phyloP scores from a whole-genome alignment of 2,113 vertebrate genomes.

The Chloropsis cyanopogon region DNA sequence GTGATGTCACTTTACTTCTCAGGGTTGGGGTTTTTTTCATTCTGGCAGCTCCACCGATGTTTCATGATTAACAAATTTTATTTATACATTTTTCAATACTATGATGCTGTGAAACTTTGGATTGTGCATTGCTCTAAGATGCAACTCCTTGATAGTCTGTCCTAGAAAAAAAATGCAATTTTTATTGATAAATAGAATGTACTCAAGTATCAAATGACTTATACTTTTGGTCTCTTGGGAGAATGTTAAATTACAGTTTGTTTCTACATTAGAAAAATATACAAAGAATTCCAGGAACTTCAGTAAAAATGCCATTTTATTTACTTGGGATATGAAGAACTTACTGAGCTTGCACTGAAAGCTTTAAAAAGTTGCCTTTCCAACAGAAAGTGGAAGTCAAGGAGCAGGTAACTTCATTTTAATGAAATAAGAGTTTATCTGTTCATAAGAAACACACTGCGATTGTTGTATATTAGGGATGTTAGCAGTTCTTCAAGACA shows the following conservation, averaged over 20 bases:
- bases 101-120: not conserved
- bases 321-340: not conserved
- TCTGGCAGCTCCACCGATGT: not conserved
- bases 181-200: constrained; percentile 5
- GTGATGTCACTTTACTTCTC: not conserved
- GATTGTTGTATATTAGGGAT: not conserved
- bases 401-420: not conserved
- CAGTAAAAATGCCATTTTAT: not conserved
- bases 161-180: not conserved
- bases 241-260: not conserved
- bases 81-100: not conserved
- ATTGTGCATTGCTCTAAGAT: not conserved
- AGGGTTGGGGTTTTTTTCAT: not conserved
- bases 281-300: not conserved
- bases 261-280: not conserved
- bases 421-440: not conserved
- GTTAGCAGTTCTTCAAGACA: not conserved
- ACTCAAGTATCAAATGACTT: not conserved
- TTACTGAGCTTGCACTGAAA: not conserved
- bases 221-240: not conserved
- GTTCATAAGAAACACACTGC: not conserved
- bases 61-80: not conserved
- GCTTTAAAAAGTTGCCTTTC: constrained; percentile 12
- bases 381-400: not conserved
- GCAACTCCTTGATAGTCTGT: not conserved